Evolutionary conservation across 2,797 vertebrate species (phyloP).

Genomic region (Premnoplex brunnescens): DNA sequence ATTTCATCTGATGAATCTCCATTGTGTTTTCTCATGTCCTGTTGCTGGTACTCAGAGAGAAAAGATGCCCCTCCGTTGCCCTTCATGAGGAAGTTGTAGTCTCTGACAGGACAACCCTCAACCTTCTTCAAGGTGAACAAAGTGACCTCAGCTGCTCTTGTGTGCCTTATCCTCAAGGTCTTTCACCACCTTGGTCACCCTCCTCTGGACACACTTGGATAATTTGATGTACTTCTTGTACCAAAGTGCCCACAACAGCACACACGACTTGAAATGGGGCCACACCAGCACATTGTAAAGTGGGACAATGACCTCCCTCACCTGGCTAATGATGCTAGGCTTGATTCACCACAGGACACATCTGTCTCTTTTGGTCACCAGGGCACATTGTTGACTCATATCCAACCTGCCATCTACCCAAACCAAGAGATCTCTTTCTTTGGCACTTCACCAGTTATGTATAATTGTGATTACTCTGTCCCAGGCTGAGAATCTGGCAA

Average conservation of each 20-base stretch:
- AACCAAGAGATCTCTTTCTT: background rate
- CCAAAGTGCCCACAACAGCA: background rate
- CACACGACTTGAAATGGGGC: background rate
- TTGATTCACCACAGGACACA: background rate
- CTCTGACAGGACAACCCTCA: background rate
- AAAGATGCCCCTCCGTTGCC: background rate
- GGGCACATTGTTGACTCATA: fast-evolving
- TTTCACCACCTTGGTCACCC: background rate
- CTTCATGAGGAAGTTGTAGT: background rate
- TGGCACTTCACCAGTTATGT: background rate
- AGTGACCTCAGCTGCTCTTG: background rate
- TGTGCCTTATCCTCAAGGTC: background rate
- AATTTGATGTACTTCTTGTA: background rate
- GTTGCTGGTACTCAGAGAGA: background rate
- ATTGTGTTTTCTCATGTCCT: background rate
- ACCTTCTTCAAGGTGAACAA: background rate
- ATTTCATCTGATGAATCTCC: background rate
- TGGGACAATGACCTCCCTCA: background rate
- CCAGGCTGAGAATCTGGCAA: background rate
- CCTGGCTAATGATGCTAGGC: too few species aligned
- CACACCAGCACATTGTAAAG: background rate
- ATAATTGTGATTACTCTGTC: background rate
- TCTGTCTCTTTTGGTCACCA: background rate
- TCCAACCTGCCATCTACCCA: background rate
- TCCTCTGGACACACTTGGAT: background rate